A percentile compares a stretch with the other conserved stretches of the same genome.
Conservation (phyloP, 1,140 invertebrate species). For the Tribolium castaneum region DNA sequence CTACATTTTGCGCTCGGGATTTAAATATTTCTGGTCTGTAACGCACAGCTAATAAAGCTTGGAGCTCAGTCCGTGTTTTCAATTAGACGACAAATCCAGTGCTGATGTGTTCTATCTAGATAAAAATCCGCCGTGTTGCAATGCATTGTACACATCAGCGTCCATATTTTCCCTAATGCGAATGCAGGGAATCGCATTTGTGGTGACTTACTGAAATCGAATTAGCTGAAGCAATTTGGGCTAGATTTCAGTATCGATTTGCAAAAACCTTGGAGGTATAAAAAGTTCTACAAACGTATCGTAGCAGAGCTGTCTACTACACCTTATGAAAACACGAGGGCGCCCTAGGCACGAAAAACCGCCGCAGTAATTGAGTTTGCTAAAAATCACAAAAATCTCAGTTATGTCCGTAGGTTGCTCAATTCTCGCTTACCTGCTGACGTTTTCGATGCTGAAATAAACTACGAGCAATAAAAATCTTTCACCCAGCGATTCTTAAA, state of each 20-base stretch:
- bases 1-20: constrained; percentile 12
- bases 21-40: constrained; percentile 35
- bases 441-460: constrained; percentile 19
- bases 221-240: constrained; percentile 26
- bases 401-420: constrained; percentile 30
- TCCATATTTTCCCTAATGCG: constrained; percentile 17
- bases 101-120: constrained; percentile 37
- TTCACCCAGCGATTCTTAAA: too few relatives aligned
- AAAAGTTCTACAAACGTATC: constrained; percentile 22
- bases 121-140: constrained; percentile 39
- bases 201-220: neutral
- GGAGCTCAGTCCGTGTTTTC: constrained; percentile 39
- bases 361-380: constrained; percentile 48
- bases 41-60: constrained; percentile 36
- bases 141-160: constrained; percentile 20
- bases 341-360: constrained; percentile 42
- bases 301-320: constrained; percentile 42
- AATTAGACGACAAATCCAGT: constrained; percentile 41
- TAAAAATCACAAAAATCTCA: constrained; percentile 52
- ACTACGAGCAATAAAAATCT: constrained; percentile 1
- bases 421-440: constrained; percentile 39
- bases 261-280: constrained; percentile 38
- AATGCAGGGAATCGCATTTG: neutral
- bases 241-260: constrained; percentile 18
- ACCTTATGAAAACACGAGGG: constrained; percentile 50